Conservation (phyloP, 2,888 invertebrate genomes). For the Podotricha telesiphe region DNA sequence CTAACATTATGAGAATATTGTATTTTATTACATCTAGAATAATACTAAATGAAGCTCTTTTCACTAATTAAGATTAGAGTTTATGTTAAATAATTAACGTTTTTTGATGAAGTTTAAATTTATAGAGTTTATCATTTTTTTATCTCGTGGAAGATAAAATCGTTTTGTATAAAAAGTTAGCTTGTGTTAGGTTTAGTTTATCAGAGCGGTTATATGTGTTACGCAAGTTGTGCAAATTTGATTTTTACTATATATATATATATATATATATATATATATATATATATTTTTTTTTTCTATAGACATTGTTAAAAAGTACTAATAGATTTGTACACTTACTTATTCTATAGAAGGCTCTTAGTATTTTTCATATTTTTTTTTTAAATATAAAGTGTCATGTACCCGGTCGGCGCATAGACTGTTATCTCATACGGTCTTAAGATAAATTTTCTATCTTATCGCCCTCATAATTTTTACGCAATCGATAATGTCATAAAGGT, state of each 20-base stretch:
- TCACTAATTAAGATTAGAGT: not conserved
- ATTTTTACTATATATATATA: too few relatives aligned
- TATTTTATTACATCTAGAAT: not conserved
- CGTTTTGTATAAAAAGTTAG: too few relatives aligned
- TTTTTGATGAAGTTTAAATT: too few relatives aligned
- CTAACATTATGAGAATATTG: not conserved
- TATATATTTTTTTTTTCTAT: too few relatives aligned
- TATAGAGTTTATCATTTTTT: too few relatives aligned
- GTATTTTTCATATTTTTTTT: not conserved
- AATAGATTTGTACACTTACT: too few relatives aligned
- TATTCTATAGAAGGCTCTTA: not conserved
- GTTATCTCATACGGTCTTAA: slow-evolving; percentile 15
- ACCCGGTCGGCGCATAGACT: not conserved
- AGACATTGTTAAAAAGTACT: too few relatives aligned
- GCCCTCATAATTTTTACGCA: not conserved
- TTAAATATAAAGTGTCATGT: not conserved
- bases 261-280: too few relatives aligned
- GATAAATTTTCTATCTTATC: slow-evolving; percentile 18
- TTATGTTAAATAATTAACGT: too few relatives aligned
- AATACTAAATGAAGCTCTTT: not conserved
- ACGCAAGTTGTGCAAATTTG: too few relatives aligned
- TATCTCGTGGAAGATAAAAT: too few relatives aligned
- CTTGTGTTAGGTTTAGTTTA: not conserved
- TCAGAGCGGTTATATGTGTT: not conserved
- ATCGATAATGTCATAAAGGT: slow-evolving; percentile 24